Conservation (phyloP, 2,888 invertebrate species). For the Trichopoda pennipes region DNA sequence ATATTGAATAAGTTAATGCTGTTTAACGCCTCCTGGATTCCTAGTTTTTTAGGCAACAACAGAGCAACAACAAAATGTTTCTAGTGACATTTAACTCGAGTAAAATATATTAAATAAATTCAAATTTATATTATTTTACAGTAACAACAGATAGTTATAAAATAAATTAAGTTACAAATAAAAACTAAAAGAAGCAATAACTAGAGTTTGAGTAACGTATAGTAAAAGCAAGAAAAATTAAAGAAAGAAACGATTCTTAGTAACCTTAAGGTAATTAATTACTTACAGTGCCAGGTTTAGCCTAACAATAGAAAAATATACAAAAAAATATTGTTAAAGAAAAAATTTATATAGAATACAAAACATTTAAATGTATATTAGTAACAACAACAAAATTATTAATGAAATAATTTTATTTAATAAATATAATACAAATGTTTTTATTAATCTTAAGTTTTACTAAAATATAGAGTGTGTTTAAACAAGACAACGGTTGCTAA, state of each 20-base stretch:
- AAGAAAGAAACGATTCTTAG: constrained; percentile 48
- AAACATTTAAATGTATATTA: background rate
- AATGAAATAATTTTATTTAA: background rate
- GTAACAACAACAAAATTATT: constrained; percentile 13
- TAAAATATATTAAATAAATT: no score
- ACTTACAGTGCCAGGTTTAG: constrained; percentile 85
- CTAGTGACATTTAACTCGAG: no score
- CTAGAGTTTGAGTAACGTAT: constrained; percentile 23
- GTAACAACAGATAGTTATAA: background rate
- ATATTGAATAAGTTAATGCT: no score
- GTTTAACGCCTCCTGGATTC: no score
- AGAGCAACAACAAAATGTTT: no score
- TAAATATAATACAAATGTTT: no score
- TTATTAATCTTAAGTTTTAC: no score
- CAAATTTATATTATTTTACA: background rate
- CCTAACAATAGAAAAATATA: constrained; percentile 78
- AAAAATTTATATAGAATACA: constrained; percentile 25
- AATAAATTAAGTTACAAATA: background rate
- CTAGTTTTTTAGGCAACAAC: no score
- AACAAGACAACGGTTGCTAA: constrained; percentile 11
- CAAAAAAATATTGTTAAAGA: constrained; percentile 62
- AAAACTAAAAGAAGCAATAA: background rate
- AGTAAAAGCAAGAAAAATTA: constrained; percentile 18
- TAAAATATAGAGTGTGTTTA: background rate
- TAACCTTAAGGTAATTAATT: constrained; percentile 73